These are phyloP conservation scores for Tetragonula carbonaria DNA, from an alignment of 2,888 invertebrate species.

Conservation along the genomic window DNA sequence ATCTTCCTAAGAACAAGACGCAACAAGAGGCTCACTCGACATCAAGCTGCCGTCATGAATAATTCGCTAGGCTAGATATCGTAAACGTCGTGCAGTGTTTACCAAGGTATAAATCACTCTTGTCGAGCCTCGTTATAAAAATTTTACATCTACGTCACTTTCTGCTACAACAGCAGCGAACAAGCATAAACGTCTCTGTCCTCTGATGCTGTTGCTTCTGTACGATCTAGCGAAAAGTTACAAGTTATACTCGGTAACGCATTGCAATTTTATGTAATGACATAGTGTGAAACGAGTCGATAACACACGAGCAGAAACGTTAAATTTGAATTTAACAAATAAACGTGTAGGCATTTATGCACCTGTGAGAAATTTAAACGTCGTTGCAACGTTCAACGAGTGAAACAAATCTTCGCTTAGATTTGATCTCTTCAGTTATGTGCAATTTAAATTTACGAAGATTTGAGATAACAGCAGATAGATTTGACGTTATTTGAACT, in stretches of 20 bases:
- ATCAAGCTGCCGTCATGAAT: slow-evolving; percentile 74
- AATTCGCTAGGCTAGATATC: slow-evolving; percentile 77
- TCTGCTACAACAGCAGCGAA: slow-evolving; percentile 43
- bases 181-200: slow-evolving; percentile 68
- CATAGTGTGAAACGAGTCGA: neutral
- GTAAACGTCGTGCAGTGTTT: slow-evolving; percentile 79
- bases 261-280: slow-evolving; percentile 13
- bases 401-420: too few species aligned
- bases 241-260: neutral
- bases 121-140: slow-evolving; percentile 67
- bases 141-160: slow-evolving; percentile 62
- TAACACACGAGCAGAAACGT: neutral
- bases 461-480: too few species aligned
- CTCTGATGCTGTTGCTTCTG: slow-evolving; percentile 38
- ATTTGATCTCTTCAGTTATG: too few species aligned
- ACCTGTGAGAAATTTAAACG: too few species aligned
- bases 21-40: slow-evolving; percentile 19
- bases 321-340: neutral
- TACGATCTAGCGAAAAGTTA: slow-evolving; percentile 45
- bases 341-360: too few species aligned
- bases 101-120: slow-evolving; percentile 76
- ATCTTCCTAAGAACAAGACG: slow-evolving; percentile 12
- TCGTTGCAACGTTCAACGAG: too few species aligned
- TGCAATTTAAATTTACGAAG: too few species aligned
- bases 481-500: too few species aligned